Percentiles rank a stretch among this genome's conserved stretches.
Evolutionary conservation across 2,888 invertebrate genomes (phyloP).

Genomic region (Megalurothrips usitatus): DNA sequence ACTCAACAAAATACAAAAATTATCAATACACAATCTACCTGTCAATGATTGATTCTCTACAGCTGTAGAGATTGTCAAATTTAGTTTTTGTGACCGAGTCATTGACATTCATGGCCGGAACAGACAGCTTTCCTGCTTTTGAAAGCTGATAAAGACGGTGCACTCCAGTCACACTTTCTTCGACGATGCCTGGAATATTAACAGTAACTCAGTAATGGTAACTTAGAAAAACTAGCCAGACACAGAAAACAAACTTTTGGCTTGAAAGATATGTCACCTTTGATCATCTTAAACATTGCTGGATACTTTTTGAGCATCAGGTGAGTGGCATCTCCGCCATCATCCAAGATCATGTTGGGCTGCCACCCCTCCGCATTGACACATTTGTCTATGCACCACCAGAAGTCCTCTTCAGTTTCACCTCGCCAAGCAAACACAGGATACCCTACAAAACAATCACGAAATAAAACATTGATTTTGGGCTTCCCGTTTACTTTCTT

Average conservation of each 20-base stretch:
- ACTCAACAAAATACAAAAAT: too few species aligned
- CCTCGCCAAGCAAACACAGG: constrained; percentile 96
- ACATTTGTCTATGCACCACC: constrained; percentile 98
- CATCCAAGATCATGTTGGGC: constrained; percentile 96
- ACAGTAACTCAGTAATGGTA: constrained; percentile 29
- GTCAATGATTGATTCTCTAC: constrained; percentile 86
- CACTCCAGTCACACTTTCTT: constrained; percentile 97
- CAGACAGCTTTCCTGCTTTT: constrained; percentile 87
- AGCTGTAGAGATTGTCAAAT: constrained; percentile 95
- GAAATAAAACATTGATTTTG: constrained; percentile 7
- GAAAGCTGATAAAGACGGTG: constrained; percentile 93
- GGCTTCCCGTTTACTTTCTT: constrained; percentile 20
- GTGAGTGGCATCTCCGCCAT: constrained; percentile 96
- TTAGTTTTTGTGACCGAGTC: constrained; percentile 98
- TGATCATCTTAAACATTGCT: constrained; percentile 86
- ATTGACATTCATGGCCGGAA: constrained; percentile 98
- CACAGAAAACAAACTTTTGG: not conserved
- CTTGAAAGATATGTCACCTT: constrained; percentile 51
- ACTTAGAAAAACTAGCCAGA: not conserved
- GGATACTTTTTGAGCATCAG: constrained; percentile 94
- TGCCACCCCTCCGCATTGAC: constrained; percentile 90
- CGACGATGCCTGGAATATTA: constrained; percentile 73
- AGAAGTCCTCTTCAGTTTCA: constrained; percentile 96
- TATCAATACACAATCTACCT: constrained; percentile 48
- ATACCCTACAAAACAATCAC: constrained; percentile 49